Conservation (phyloP, 2,888 invertebrate species). For the Ditula angustiorana region DNA sequence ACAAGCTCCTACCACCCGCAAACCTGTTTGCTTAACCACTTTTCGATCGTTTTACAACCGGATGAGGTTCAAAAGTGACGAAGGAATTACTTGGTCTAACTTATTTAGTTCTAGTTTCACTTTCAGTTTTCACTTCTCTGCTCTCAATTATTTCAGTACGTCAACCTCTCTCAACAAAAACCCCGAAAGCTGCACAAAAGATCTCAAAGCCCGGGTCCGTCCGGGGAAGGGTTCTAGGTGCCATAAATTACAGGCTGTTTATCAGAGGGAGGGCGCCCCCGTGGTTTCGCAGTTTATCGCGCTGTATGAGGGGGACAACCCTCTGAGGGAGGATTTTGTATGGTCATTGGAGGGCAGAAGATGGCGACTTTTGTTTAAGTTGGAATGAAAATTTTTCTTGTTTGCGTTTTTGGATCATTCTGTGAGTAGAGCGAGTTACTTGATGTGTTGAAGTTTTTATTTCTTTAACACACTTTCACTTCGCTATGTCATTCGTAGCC, state of each 20-base stretch:
- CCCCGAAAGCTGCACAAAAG: background rate
- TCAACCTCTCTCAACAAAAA: no score
- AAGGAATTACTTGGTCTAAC: no score
- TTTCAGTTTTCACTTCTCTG: no score
- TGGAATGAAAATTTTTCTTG: background rate
- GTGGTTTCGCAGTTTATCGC: constrained; percentile 69
- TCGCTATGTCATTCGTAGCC: no score
- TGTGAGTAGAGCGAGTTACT: background rate
- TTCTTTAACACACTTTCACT: no score
- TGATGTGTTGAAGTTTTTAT: background rate
- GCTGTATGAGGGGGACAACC: constrained; percentile 55
- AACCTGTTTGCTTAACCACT: no score
- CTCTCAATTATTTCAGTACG: no score
- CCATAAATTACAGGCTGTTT: constrained; percentile 61
- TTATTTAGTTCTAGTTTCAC: no score
- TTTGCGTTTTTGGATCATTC: background rate
- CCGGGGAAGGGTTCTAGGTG: constrained; percentile 39
- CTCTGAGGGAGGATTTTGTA: constrained; percentile 37
- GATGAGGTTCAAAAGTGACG: no score
- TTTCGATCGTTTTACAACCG: no score
- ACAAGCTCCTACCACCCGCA: no score
- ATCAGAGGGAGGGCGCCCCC: constrained; percentile 60
- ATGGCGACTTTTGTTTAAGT: constrained; percentile 22
- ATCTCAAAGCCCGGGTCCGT: constrained; percentile 32
- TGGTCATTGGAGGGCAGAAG: constrained; percentile 39